A percentile compares a stretch with the other conserved stretches of the same genome.
phyloP scores from a whole-genome alignment of 2,113 vertebrate genomes.

The Reinhardtius hippoglossoides region DNA sequence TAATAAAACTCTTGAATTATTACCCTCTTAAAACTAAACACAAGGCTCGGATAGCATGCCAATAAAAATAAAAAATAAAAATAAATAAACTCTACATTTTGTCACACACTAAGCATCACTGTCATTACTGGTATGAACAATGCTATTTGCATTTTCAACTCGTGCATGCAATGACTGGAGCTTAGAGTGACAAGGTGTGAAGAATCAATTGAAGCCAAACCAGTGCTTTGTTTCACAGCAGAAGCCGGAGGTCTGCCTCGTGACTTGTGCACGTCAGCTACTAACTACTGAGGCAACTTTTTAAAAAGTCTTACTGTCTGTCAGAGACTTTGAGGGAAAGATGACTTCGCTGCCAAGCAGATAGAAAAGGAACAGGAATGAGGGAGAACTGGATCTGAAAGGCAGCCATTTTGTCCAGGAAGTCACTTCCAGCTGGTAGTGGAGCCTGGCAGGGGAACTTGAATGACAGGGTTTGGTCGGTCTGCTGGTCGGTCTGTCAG shows the following conservation, averaged over 20 bases:
- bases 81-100: slow-evolving; percentile 39
- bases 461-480: slow-evolving; percentile 36
- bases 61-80: slow-evolving; percentile 9
- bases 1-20: slow-evolving; percentile 18
- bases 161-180: slow-evolving; percentile 71
- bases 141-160: slow-evolving; percentile 76
- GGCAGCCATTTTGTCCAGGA: slow-evolving; percentile 55
- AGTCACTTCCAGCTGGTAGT: slow-evolving; percentile 33
- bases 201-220: slow-evolving; percentile 40
- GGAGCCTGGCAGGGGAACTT: slow-evolving; percentile 17
- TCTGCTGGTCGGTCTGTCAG: not conserved
- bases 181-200: slow-evolving; percentile 61
- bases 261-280: not conserved
- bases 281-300: slow-evolving; percentile 6
- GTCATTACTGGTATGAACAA: slow-evolving; percentile 74
- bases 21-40: slow-evolving; percentile 1
- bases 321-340: slow-evolving; percentile 2
- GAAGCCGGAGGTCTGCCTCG: slow-evolving; percentile 26
- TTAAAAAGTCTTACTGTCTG: not conserved
- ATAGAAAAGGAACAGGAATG: slow-evolving; percentile 15
- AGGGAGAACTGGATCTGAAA: slow-evolving; percentile 21
- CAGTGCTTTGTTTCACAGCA: slow-evolving; percentile 44
- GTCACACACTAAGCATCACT: slow-evolving; percentile 64
- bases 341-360: slow-evolving; percentile 18
- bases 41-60: slow-evolving; percentile 68